Evolutionary conservation across 2,888 invertebrate genomes (phyloP).

Genomic region (Osmoderma eremita): DNA sequence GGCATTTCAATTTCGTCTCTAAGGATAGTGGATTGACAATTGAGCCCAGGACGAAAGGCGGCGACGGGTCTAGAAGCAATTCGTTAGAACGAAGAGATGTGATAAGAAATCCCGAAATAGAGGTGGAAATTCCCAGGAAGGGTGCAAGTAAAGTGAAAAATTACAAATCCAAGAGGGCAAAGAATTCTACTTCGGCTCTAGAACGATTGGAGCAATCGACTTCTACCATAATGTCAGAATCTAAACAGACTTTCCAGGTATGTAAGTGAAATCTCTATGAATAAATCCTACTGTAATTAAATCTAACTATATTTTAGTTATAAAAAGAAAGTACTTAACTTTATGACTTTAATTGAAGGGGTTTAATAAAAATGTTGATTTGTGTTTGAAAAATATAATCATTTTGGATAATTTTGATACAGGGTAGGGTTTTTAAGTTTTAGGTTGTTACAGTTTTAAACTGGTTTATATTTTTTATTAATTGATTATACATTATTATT

Average conservation of each 20-base stretch:
- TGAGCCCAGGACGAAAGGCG: slow-evolving; percentile 37
- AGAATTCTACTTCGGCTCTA: slow-evolving; percentile 53
- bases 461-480: no score
- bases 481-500: no score
- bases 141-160: slow-evolving; percentile 44
- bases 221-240: slow-evolving; percentile 57
- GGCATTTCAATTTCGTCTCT: slow-evolving; percentile 40
- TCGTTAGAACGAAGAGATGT: slow-evolving; percentile 36
- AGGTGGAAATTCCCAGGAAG: slow-evolving; percentile 21
- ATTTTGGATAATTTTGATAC: no score
- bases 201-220: slow-evolving; percentile 61
- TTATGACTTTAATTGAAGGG: no score
- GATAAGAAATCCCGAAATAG: slow-evolving; percentile 21
- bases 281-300: no score
- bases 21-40: slow-evolving; percentile 36
- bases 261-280: no score
- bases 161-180: slow-evolving; percentile 43
- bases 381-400: no score
- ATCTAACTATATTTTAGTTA: no score
- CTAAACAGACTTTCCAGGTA: slow-evolving; percentile 61
- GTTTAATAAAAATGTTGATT: no score
- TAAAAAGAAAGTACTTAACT: no score
- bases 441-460: no score
- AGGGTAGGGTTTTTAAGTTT: no score
- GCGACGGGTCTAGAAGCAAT: slow-evolving; percentile 34